Conservation (phyloP, 2,113 vertebrate genomes). For the Tetrax tetrax region DNA sequence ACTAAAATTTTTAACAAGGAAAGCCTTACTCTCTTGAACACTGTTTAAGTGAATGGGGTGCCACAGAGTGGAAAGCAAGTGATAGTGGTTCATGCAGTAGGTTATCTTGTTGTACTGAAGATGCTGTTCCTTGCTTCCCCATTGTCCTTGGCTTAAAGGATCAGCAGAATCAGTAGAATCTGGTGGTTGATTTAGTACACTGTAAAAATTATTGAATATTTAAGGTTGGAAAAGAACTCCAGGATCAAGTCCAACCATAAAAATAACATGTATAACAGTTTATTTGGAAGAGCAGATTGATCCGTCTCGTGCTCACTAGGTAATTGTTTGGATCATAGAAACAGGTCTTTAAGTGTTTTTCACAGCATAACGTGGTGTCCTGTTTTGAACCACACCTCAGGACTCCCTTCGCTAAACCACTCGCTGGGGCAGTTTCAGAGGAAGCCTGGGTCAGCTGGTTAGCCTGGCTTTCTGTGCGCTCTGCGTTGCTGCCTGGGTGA, state of each 20-base stretch:
- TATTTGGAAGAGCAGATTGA: neutral
- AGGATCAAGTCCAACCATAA: too few species aligned
- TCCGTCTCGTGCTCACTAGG: rapidly evolving
- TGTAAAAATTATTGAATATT: neutral
- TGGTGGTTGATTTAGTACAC: neutral
- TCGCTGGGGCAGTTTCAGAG: rapidly evolving
- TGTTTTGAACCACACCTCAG: neutral
- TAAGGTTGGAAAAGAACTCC: too few species aligned
- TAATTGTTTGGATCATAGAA: neutral
- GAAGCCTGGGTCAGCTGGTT: neutral
- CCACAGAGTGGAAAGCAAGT: neutral
- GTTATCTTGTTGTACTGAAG: neutral
- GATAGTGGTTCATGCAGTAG: rapidly evolving
- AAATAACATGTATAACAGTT: neutral
- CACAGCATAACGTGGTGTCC: neutral
- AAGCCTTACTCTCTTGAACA: neutral
- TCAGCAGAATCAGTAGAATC: neutral
- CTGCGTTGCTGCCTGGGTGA: neutral
- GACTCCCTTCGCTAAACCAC: neutral
- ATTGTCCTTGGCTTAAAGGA: neutral
- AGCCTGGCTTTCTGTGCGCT: rapidly evolving
- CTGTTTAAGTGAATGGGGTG: neutral
- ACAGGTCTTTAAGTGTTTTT: neutral
- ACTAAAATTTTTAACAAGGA: neutral
- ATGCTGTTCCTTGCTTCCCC: rapidly evolving